These are phyloP conservation scores for Falco punctatus DNA, from an alignment of 2,113 vertebrate species.

Conservation along the genomic window DNA sequence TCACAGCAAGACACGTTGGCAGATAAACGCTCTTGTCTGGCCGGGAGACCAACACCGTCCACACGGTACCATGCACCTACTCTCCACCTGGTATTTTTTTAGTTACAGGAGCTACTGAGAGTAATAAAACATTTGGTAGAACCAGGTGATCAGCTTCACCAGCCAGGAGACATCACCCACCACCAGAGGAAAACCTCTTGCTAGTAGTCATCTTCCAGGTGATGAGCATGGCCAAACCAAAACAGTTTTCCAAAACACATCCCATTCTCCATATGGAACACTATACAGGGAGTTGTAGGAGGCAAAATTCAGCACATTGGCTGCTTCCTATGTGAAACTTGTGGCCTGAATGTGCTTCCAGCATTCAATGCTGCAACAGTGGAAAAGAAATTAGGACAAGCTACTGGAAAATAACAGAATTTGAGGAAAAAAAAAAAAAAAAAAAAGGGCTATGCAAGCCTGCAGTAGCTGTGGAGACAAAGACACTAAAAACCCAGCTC, in stretches of 20 bases:
- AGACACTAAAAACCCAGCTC: not conserved
- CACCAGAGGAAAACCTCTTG: not conserved
- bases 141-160: not conserved
- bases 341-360: too few relatives aligned
- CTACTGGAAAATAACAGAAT: not conserved
- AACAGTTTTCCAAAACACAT: not conserved
- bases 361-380: not conserved
- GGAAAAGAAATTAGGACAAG: not conserved
- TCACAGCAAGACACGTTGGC: rapidly evolving
- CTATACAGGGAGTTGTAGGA: rapidly evolving
- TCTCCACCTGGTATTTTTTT: not conserved
- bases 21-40: rapidly evolving
- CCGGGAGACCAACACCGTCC: not conserved
- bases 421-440: not conserved
- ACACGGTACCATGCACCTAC: rapidly evolving
- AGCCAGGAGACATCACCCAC: not conserved
- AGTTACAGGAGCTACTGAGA: not conserved
- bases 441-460: not conserved
- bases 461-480: not conserved
- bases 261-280: rapidly evolving
- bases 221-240: rapidly evolving
- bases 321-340: too few relatives aligned
- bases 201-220: not conserved
- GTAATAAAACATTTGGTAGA: not conserved
- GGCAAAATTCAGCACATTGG: not conserved